These are phyloP conservation scores for Caenorhabditis sp. DNA, from an alignment of 2,888 invertebrate genomes.

Conservation along the genomic window DNA sequence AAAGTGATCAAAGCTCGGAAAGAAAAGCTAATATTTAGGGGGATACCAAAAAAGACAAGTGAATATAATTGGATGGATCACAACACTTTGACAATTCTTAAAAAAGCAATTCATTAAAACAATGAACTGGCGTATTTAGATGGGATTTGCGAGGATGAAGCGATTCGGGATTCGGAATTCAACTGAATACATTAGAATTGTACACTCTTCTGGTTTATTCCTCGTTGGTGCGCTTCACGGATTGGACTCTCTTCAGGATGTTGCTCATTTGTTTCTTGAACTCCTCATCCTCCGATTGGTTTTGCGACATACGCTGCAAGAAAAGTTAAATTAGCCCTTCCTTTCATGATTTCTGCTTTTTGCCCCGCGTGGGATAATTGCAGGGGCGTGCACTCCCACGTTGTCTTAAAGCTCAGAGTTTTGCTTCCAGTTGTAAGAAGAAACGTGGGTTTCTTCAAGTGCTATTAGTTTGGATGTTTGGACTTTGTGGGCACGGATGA, in stretches of 20 bases:
- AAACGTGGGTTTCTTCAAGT: background rate
- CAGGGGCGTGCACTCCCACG: no score
- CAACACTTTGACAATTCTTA: slow-evolving; percentile 9
- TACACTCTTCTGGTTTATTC: slow-evolving; percentile 24
- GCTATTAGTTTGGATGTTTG: slow-evolving; percentile 14
- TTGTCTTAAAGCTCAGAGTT: no score
- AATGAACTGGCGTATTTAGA: background rate
- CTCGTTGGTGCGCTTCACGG: slow-evolving; percentile 49
- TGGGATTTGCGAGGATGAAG: background rate
- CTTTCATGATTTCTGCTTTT: no score
- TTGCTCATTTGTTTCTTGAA: slow-evolving; percentile 74
- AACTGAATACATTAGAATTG: slow-evolving; percentile 38
- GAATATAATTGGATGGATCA: slow-evolving; percentile 13
- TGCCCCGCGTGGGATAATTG: no score
- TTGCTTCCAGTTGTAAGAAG: background rate
- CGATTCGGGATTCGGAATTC: no score
- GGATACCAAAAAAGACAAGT: slow-evolving; percentile 9
- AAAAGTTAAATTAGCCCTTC: background rate
- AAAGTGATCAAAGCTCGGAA: slow-evolving; percentile 32
- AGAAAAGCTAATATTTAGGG: slow-evolving; percentile 38
- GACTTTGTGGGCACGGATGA: background rate
- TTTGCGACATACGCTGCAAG: slow-evolving; percentile 62
- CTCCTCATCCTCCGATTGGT: slow-evolving; percentile 76
- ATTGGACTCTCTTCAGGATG: slow-evolving; percentile 70
- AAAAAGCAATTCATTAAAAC: background rate